Evolutionary conservation across 2,113 vertebrate species (phyloP).

Genomic region (Girardinichthys multiradiatus): DNA sequence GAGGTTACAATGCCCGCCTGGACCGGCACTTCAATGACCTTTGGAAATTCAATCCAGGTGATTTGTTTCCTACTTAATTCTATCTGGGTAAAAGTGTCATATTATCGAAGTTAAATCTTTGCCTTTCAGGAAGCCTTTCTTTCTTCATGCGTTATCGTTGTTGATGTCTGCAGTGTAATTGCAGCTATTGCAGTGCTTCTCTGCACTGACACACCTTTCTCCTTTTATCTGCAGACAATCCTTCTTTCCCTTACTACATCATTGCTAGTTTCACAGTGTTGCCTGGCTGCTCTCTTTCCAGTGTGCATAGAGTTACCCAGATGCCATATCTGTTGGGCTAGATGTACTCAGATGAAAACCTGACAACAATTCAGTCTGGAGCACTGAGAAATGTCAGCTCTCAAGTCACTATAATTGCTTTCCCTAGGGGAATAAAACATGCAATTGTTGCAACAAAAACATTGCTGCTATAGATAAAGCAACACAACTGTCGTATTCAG

Average conservation of each 20-base stretch:
- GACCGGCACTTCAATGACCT: constrained; percentile 98
- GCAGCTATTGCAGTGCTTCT: neutral
- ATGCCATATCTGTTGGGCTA: constrained; percentile 3
- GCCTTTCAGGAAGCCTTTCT: neutral
- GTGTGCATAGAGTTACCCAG: constrained; percentile 8
- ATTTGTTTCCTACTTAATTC: constrained; percentile 26
- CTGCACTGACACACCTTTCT: constrained; percentile 49
- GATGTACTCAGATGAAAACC: constrained; percentile 8
- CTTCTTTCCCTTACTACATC: constrained; percentile 17
- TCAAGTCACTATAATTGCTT: constrained; percentile 21
- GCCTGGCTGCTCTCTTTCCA: constrained; percentile 23
- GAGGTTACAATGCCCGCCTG: constrained; percentile 95
- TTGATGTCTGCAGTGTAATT: constrained; percentile 21
- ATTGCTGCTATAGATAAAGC: neutral
- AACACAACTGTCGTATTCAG: neutral
- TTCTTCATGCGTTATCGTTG: neutral
- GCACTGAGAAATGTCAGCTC: constrained; percentile 22
- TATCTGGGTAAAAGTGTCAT: neutral
- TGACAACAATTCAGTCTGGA: constrained; percentile 4
- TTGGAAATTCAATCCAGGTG: constrained; percentile 98
- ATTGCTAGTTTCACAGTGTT: constrained; percentile 11
- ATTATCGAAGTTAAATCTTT: neutral
- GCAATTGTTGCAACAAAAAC: constrained; percentile 9
- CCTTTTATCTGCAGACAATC: constrained; percentile 19
- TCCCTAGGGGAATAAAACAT: constrained; percentile 4